Evolutionary conservation across 2,888 invertebrate species (phyloP).

Genomic region (Brachyptera risi): DNA sequence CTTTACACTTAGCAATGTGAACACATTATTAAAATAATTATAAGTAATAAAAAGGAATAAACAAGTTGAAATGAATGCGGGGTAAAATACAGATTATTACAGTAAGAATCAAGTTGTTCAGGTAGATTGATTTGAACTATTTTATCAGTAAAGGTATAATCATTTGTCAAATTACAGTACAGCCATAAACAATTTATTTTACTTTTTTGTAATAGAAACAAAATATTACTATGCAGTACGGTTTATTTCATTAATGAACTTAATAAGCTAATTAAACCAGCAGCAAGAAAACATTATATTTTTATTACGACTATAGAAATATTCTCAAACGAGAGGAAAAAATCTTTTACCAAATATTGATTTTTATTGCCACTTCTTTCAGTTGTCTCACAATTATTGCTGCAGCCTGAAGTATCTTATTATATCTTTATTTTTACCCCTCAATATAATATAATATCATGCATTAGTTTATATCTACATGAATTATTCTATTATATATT

Average conservation of each 20-base stretch:
- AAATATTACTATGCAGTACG: background rate
- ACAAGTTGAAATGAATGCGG: slow-evolving; percentile 4
- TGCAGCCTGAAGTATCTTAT: slow-evolving; percentile 15
- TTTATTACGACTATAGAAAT: no score
- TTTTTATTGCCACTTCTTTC: slow-evolving; percentile 1
- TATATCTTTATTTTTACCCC: background rate
- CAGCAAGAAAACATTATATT: no score
- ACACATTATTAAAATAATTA: slow-evolving; percentile 20
- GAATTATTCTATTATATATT: background rate
- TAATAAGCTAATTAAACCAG: no score
- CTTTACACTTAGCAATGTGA: slow-evolving; percentile 21
- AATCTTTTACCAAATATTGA: no score
- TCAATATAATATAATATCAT: background rate
- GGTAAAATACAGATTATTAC: background rate
- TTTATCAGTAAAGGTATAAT: background rate
- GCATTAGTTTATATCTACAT: background rate
- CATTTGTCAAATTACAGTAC: background rate
- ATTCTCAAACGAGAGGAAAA: no score
- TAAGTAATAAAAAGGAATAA: background rate
- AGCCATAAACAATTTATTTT: no score
- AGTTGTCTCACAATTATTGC: background rate
- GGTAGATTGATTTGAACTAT: background rate
- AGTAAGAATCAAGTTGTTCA: background rate
- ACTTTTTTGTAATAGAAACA: no score
- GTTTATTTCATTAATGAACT: background rate